phyloP scores from a whole-genome alignment of 2,797 vertebrate species.

The Enteromius argenteus region DNA sequence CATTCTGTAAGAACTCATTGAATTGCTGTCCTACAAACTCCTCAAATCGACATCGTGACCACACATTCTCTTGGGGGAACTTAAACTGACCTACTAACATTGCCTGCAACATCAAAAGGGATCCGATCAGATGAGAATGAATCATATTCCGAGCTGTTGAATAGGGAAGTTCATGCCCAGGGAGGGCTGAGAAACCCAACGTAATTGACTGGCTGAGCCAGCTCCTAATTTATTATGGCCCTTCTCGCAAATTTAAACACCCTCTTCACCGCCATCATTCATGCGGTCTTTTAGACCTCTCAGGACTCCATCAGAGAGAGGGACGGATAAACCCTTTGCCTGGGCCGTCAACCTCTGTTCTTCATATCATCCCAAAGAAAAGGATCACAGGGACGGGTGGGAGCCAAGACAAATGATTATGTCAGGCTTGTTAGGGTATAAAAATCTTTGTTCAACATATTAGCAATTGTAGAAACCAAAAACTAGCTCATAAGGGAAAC shows the following conservation, averaged over 20 bases:
- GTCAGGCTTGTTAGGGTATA: slow-evolving; percentile 10
- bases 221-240: slow-evolving; percentile 15
- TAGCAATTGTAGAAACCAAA: slow-evolving; percentile 26
- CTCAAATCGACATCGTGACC: neutral
- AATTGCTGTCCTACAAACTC: slow-evolving; percentile 5
- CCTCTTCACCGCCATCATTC: slow-evolving; percentile 20
- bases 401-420: slow-evolving; percentile 18
- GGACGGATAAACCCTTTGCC: neutral
- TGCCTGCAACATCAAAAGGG: neutral
- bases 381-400: slow-evolving; percentile 9
- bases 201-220: slow-evolving; percentile 17
- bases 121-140: slow-evolving; percentile 1
- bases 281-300: slow-evolving; percentile 9
- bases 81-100: neutral
- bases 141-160: neutral
- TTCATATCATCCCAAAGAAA: neutral
- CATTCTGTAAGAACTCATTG: neutral
- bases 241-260: slow-evolving; percentile 15
- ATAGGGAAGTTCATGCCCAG: neutral
- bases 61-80: neutral
- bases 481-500: slow-evolving; percentile 15
- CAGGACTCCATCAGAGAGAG: slow-evolving; percentile 8
- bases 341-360: slow-evolving; percentile 20
- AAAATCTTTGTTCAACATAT: slow-evolving; percentile 33
- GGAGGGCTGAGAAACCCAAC: neutral